Evolutionary conservation across 2,113 vertebrate species (phyloP).

Genomic region (Mormoops blainvillei): DNA sequence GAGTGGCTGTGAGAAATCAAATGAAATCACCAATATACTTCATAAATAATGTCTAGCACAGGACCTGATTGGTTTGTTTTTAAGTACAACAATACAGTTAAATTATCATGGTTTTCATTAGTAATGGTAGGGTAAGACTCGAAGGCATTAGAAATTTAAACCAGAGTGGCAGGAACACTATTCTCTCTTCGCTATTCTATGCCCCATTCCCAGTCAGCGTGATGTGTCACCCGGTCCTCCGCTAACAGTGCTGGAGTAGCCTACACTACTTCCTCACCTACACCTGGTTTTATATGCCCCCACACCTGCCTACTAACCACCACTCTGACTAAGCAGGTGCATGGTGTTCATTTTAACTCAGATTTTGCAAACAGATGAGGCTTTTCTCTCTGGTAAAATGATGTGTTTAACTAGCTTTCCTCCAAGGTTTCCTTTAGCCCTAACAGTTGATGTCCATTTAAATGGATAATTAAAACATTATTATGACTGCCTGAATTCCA

Average conservation of each 20-base stretch:
- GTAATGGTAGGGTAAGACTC: not conserved
- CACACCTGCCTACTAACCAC: not conserved
- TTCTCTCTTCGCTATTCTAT: accelerated
- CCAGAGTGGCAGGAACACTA: accelerated
- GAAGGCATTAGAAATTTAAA: not conserved
- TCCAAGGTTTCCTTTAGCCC: not conserved
- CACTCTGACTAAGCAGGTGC: not conserved
- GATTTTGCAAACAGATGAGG: not conserved
- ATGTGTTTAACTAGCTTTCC: not conserved
- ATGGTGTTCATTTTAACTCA: not conserved
- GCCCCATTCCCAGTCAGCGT: no score
- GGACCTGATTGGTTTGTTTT: not conserved
- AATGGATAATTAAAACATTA: not conserved
- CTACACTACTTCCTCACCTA: not conserved
- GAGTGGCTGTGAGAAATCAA: not conserved
- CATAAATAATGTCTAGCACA: not conserved
- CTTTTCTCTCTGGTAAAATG: not conserved
- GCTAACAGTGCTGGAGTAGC: not conserved
- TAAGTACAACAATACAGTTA: not conserved
- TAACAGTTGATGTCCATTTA: not conserved
- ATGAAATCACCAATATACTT: not conserved
- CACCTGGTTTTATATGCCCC: accelerated
- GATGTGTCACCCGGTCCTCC: not conserved
- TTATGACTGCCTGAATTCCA: not conserved
- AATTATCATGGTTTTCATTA: not conserved